These are phyloP conservation scores for Stichopus chloronotus DNA, from an alignment of 35 echinoderm and acorn worm species.

Conservation along the genomic window DNA sequence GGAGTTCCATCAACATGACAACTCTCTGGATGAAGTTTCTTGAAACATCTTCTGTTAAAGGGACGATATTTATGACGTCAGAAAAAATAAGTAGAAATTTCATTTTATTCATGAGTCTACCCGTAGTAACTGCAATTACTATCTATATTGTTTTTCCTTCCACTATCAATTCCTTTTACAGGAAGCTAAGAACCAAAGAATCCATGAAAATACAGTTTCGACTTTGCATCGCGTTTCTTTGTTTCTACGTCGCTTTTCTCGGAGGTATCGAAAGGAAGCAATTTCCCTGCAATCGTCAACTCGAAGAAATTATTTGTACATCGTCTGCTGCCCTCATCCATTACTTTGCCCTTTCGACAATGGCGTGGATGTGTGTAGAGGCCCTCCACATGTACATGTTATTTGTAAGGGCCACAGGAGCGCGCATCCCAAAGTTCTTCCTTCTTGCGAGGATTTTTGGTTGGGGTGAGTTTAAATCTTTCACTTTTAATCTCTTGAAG, in stretches of 20 bases:
- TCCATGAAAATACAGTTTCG: constrained; percentile 41
- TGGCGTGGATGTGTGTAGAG: constrained; percentile 58
- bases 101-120: too few species aligned
- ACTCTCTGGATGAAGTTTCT: too few species aligned
- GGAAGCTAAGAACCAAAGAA: constrained; percentile 47
- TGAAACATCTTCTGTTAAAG: too few species aligned
- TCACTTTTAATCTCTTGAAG: neutral
- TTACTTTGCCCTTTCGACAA: constrained; percentile 35
- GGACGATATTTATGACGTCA: too few species aligned
- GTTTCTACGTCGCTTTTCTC: constrained; percentile 42
- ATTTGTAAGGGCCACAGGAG: constrained; percentile 36
- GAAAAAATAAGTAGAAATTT: too few species aligned
- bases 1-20: too few species aligned
- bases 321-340: constrained; percentile 35
- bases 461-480: constrained; percentile 8
- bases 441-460: constrained; percentile 34
- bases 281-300: constrained; percentile 23
- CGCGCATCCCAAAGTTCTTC: constrained; percentile 15
- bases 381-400: constrained; percentile 51
- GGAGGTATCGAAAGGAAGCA: constrained; percentile 18
- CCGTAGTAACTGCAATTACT: too few species aligned
- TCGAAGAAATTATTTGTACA: constrained; percentile 35
- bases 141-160: too few species aligned
- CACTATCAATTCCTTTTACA: too few species aligned
- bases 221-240: constrained; percentile 18